phyloP scores from a whole-genome alignment of 2,888 invertebrate species.

The Melanophora roralis region DNA sequence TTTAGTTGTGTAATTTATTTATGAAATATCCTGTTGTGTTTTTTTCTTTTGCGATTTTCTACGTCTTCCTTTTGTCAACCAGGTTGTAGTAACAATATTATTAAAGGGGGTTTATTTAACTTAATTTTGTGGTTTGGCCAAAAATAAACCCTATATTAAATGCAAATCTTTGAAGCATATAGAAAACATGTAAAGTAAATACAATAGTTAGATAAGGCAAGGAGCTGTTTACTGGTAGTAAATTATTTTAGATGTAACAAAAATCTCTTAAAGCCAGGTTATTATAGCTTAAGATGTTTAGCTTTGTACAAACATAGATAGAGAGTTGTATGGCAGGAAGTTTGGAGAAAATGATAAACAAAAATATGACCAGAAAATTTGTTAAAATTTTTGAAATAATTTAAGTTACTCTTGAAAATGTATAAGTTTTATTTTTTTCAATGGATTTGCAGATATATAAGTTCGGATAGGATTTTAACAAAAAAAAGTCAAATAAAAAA shows the following conservation, averaged over 20 bases:
- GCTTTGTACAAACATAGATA: not conserved
- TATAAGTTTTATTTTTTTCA: too few species aligned
- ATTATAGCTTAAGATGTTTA: slow-evolving; percentile 15
- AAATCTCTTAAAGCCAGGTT: not conserved
- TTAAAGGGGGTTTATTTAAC: slow-evolving; percentile 54
- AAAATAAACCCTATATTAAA: slow-evolving; percentile 25
- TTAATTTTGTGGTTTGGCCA: slow-evolving; percentile 68
- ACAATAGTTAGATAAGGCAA: not conserved
- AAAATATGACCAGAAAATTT: slow-evolving; percentile 4
- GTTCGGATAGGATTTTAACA: too few species aligned
- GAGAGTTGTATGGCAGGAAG: not conserved
- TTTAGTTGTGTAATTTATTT: not conserved
- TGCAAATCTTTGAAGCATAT: slow-evolving; percentile 12
- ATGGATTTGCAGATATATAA: too few species aligned
- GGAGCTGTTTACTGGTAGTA: not conserved
- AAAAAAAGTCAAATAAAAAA: too few species aligned
- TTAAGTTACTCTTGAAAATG: too few species aligned
- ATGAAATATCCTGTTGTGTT: slow-evolving; percentile 7
- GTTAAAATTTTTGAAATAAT: too few species aligned
- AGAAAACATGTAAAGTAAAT: not conserved
- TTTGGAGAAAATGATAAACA: not conserved
- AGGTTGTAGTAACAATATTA: slow-evolving; percentile 62
- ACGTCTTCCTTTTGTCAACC: not conserved
- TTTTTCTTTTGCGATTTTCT: not conserved
- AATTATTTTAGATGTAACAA: not conserved